phyloP scores from a whole-genome alignment of 2,888 invertebrate species.

The Dorcus hopei region DNA sequence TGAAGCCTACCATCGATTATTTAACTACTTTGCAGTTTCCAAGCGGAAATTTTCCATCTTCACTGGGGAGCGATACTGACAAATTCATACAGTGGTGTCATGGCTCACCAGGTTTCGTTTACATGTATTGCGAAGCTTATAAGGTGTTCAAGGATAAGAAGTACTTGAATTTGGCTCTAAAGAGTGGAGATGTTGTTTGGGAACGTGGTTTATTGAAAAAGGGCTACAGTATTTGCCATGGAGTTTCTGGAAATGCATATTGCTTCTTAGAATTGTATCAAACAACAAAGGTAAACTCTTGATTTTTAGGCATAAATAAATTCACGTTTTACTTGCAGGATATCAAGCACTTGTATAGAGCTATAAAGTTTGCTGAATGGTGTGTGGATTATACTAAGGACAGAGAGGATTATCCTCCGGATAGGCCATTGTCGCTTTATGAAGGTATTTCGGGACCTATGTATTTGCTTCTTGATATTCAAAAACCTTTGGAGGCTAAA shows the following conservation, averaged over 20 bases:
- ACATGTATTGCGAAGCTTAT: constrained; percentile 65
- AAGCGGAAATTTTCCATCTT: constrained; percentile 76
- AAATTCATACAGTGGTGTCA: constrained; percentile 91
- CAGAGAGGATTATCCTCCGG: constrained; percentile 69
- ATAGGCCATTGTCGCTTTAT: constrained; percentile 78
- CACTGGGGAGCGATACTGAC: constrained; percentile 66
- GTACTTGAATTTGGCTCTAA: constrained; percentile 66
- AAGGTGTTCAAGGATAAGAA: constrained; percentile 64
- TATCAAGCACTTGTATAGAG: constrained; percentile 68
- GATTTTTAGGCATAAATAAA: neutral
- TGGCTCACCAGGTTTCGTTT: constrained; percentile 85
- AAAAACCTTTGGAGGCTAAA: constrained; percentile 60
- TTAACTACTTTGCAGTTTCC: constrained; percentile 55
- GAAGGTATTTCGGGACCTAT: constrained; percentile 80
- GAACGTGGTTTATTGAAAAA: constrained; percentile 73
- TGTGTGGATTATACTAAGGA: constrained; percentile 67
- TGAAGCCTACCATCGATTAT: constrained; percentile 66
- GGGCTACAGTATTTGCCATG: constrained; percentile 87
- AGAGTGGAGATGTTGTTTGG: constrained; percentile 79
- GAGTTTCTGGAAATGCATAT: constrained; percentile 84
- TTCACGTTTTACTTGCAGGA: constrained; percentile 53
- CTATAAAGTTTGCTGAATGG: constrained; percentile 78
- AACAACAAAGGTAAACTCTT: constrained; percentile 60
- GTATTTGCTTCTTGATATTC: constrained; percentile 70
- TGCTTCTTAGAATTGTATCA: constrained; percentile 75